Evolutionary conservation across 2,113 vertebrate genomes (phyloP), one percentile per base, ranked within the genome.

Genomic region (Thryonomys swinderianus): DNA sequence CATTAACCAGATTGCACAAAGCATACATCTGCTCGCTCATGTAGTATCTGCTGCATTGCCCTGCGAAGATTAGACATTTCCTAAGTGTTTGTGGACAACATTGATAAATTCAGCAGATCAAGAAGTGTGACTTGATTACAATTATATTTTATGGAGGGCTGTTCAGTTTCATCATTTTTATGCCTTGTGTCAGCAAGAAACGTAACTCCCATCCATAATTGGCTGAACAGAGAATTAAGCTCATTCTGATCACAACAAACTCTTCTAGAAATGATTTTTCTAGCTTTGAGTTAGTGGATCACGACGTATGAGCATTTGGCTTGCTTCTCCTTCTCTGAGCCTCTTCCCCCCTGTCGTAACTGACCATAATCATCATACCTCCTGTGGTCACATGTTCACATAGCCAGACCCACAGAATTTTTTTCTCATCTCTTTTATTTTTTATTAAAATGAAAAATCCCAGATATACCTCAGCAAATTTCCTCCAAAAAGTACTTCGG

Each of bases 221-320:
- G 7, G 42, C 81, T 92, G 91, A 88, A 59, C 67, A 17, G 55
- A 40, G 16, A 45, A 14, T 93, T 42, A 66, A 27, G 4, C 51
- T 89, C 32, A 83, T 85, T 92, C 86, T 83, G 42, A 80, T 80
- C 32, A 76, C 5, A 67, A 94, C 11, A 74, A 37, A 81, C 87
- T 7, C 32, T 87, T 57, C 13, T 32, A 84, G 12, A 69, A n/a
- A 78, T 59, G 69, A 67, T 25, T 69, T 5, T 83, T 83, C 10
- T 34, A 32, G 7, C 2, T 18, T 61, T 85, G 5, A 18, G 37
- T 71, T 40, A 27, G 7, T 55, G 86, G 23, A 4, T 59, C 16
- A 0, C 32, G n/a, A 81, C 12, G 5, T 48, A 18, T 51, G 34
- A 30, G 8, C 7, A 34, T 21, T 53, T 0, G 4, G 13, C 74